Conservation (phyloP, 2,113 vertebrate genomes). For the Sinosuthora webbiana region DNA sequence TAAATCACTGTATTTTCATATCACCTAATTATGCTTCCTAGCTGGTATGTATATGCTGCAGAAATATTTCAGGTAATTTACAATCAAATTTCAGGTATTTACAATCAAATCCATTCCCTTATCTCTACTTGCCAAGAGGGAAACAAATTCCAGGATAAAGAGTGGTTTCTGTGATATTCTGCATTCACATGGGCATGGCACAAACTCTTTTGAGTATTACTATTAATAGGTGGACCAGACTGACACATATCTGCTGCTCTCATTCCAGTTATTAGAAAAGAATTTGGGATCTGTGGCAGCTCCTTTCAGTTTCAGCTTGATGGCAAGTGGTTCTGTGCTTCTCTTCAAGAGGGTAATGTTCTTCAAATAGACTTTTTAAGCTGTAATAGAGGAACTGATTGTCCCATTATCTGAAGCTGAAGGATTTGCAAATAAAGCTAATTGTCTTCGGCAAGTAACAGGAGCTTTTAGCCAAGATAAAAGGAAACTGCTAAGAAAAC, state of each 20-base stretch:
- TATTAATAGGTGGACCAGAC: neutral
- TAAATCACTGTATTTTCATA: neutral
- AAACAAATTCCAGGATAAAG: neutral
- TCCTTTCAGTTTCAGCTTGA: neutral
- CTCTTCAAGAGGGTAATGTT: neutral
- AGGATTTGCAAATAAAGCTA: slow-evolving; percentile 21
- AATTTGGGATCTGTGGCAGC: neutral
- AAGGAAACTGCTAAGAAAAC: neutral
- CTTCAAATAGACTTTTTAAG: neutral
- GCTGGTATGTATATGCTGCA: neutral
- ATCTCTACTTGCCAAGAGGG: neutral
- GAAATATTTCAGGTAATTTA: neutral
- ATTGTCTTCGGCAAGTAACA: neutral
- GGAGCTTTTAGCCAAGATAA: neutral
- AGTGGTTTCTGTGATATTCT: neutral
- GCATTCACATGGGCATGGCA: neutral
- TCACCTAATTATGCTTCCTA: neutral
- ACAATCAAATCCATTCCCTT: neutral
- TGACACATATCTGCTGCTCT: neutral
- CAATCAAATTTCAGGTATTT: neutral
- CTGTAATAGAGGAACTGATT: neutral
- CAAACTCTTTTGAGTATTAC: neutral
- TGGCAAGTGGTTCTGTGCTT: neutral
- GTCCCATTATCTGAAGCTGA: neutral
- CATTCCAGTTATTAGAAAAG: neutral